A percentile compares a stretch with the other conserved stretches of the same genome.
Conservation (phyloP, 2,797 vertebrate species). For the Micrastur ruficollis region DNA sequence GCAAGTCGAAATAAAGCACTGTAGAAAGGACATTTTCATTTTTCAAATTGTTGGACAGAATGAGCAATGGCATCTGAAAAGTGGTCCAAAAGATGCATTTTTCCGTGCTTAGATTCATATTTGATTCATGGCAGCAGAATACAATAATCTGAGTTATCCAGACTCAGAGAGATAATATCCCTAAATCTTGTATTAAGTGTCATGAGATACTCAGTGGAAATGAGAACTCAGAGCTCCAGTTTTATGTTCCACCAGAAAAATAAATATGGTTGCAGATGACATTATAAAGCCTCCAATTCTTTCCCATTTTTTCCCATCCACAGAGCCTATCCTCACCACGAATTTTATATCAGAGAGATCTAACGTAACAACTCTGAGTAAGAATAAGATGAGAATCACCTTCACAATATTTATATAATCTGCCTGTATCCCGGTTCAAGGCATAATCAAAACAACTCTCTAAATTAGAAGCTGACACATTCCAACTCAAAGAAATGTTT, state of each 20-base stretch:
- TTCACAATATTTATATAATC: background rate
- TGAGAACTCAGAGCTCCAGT: constrained; percentile 14
- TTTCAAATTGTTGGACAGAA: constrained; percentile 32
- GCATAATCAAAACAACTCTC: constrained; percentile 12
- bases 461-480: constrained; percentile 21
- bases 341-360: background rate
- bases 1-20: constrained; percentile 16
- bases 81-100: constrained; percentile 49
- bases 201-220: constrained; percentile 43
- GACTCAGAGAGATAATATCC: constrained; percentile 50
- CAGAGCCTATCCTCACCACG: background rate
- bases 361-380: background rate
- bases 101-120: constrained; percentile 30
- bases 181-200: constrained; percentile 60
- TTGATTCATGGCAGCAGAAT: constrained; percentile 49
- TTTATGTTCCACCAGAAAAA: constrained; percentile 37
- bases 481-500: background rate
- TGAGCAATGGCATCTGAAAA: constrained; percentile 29
- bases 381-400: constrained; percentile 14
- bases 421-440: background rate
- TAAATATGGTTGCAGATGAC: constrained; percentile 20
- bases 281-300: background rate
- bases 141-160: constrained; percentile 34
- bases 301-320: background rate
- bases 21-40: constrained; percentile 17